phyloP scores from a whole-genome alignment of 2,797 vertebrate genomes.

The Oryzias sinensis region DNA sequence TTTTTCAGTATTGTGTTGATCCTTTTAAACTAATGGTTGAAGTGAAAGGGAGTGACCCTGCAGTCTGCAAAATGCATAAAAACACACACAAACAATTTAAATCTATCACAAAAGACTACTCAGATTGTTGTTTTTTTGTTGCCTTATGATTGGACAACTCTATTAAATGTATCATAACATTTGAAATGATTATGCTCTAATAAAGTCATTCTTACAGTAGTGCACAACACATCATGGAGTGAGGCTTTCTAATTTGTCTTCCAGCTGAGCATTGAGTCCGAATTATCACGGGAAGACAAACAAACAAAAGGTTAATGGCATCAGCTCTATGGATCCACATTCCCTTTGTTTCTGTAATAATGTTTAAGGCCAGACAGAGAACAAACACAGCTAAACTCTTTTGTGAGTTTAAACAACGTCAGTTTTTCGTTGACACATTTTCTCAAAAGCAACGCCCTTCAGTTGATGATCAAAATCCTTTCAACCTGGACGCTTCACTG shows the following conservation, averaged over 20 bases:
- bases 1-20: slow-evolving; percentile 6
- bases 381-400: too few relatives aligned
- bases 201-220: slow-evolving; percentile 25
- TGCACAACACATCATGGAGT: slow-evolving; percentile 30
- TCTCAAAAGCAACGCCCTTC: too few relatives aligned
- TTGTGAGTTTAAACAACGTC: too few relatives aligned
- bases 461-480: slow-evolving; percentile 1
- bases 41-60: slow-evolving; percentile 12
- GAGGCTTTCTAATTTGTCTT: slow-evolving; percentile 40
- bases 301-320: slow-evolving; percentile 62
- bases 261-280: slow-evolving; percentile 54
- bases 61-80: slow-evolving; percentile 17
- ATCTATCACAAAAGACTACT: slow-evolving; percentile 41
- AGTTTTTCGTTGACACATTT: too few relatives aligned
- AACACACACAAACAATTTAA: slow-evolving; percentile 19
- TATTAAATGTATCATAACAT: slow-evolving; percentile 41
- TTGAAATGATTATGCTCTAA: slow-evolving; percentile 28
- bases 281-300: slow-evolving; percentile 55
- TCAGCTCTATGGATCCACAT: slow-evolving; percentile 60
- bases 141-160: slow-evolving; percentile 19
- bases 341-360: slow-evolving; percentile 13
- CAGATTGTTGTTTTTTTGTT: slow-evolving; percentile 20
- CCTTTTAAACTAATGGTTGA: slow-evolving; percentile 18
- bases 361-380: slow-evolving; percentile 30
- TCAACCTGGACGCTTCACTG: slow-evolving; percentile 3